Conservation (phyloP, 2,797 vertebrate genomes). For the Cynopterus sphinx region DNA sequence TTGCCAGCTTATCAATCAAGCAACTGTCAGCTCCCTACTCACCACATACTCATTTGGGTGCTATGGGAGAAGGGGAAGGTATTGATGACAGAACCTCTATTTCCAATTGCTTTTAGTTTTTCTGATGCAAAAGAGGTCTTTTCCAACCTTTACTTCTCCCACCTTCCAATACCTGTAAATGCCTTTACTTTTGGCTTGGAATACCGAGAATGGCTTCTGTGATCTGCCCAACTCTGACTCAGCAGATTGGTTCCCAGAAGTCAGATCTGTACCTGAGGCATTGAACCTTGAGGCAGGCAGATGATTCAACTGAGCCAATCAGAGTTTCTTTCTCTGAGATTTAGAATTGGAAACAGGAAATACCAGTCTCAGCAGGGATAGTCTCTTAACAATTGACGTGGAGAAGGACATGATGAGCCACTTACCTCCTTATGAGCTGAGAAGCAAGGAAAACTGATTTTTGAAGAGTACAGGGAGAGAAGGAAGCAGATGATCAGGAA, state of each 20-base stretch:
- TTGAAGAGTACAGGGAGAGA: neutral
- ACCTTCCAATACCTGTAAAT: neutral
- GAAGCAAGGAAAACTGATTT: neutral
- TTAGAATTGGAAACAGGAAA: neutral
- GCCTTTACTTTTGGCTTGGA: neutral
- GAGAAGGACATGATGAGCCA: neutral
- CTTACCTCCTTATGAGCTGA: neutral
- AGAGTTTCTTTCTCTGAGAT: neutral
- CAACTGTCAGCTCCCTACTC: neutral
- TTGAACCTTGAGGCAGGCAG: neutral
- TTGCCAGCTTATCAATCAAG: neutral
- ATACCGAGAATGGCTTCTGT: neutral
- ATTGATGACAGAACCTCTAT: neutral
- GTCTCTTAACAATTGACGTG: neutral
- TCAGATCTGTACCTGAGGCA: neutral
- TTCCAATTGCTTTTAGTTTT: neutral
- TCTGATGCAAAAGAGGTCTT: neutral
- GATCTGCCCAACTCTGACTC: neutral
- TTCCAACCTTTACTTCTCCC: neutral
- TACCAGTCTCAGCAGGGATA: neutral
- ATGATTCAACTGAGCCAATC: neutral
- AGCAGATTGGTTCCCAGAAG: neutral
- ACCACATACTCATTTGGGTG: fast-evolving
- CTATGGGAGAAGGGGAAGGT: neutral
- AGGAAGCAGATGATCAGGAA: neutral